These are phyloP conservation scores for Drosophila bipectinata DNA, from an alignment of 1,140 invertebrate species.

Conservation along the genomic window DNA sequence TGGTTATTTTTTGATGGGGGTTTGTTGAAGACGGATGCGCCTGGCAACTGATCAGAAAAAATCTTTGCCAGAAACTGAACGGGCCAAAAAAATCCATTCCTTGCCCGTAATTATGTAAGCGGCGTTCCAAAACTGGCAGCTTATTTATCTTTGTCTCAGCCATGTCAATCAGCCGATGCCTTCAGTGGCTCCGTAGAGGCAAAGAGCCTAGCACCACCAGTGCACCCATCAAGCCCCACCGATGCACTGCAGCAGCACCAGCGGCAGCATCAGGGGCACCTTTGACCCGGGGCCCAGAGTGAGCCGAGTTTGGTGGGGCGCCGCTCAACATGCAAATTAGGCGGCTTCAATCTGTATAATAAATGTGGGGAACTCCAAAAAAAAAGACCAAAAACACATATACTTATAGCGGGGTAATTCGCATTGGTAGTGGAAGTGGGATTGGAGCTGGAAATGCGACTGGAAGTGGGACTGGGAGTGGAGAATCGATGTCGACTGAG, in stretches of 20 bases:
- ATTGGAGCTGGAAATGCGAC: slow-evolving; percentile 31
- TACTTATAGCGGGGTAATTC: slow-evolving; percentile 35
- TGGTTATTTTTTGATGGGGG: slow-evolving; percentile 15
- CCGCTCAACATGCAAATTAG: slow-evolving; percentile 60
- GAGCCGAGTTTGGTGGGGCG: slow-evolving; percentile 39
- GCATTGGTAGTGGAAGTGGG: slow-evolving; percentile 45
- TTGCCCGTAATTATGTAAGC: slow-evolving; percentile 73
- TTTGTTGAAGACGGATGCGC: slow-evolving; percentile 47
- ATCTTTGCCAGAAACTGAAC: slow-evolving; percentile 33
- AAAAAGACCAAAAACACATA: slow-evolving; percentile 17
- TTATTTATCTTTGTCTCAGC: slow-evolving; percentile 77
- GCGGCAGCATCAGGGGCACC: slow-evolving; percentile 56
- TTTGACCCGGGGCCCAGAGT: slow-evolving; percentile 53
- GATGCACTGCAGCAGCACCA: slow-evolving; percentile 62
- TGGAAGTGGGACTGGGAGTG: slow-evolving; percentile 42
- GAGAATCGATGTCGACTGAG: slow-evolving; percentile 36
- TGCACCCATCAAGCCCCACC: slow-evolving; percentile 22
- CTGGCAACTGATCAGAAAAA: slow-evolving; percentile 56
- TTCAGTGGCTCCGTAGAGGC: slow-evolving; percentile 17
- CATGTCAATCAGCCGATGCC: slow-evolving; percentile 71
- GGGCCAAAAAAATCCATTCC: slow-evolving; percentile 48
- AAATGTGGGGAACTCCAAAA: slow-evolving; percentile 39
- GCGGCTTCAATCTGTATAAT: slow-evolving; percentile 50
- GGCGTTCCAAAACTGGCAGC: slow-evolving; percentile 76
- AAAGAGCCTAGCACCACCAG: slow-evolving; percentile 8